Conservation (phyloP, 64 coral and sea anemone species). For the Pachyseris speciosa region DNA sequence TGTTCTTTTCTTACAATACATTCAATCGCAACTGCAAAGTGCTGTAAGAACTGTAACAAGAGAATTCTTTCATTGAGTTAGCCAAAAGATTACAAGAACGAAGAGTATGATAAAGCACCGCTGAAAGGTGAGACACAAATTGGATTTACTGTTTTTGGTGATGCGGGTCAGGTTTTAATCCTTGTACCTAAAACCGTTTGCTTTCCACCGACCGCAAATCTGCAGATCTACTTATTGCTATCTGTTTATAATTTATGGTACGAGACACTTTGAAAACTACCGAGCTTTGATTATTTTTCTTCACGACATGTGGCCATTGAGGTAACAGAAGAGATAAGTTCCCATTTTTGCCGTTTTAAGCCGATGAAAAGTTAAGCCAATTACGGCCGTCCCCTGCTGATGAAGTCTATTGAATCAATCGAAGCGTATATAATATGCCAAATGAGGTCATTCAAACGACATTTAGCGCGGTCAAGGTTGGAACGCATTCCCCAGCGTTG, state of each 20-base stretch:
- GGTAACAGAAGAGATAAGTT: slow-evolving; percentile 15
- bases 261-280: background rate
- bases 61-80: too few relatives aligned
- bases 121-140: background rate
- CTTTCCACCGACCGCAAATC: background rate
- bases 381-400: background rate
- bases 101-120: background rate
- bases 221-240: background rate
- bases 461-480: background rate
- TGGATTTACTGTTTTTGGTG: background rate
- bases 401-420: background rate
- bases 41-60: too few relatives aligned
- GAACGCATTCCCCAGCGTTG: background rate
- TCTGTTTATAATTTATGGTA: background rate
- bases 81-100: too few relatives aligned
- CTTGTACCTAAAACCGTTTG: background rate
- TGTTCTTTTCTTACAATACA: too few relatives aligned
- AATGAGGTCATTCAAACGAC: slow-evolving; percentile 8
- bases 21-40: too few relatives aligned
- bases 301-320: background rate
- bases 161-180: background rate
- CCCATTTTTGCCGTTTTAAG: slow-evolving; percentile 28
- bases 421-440: background rate
- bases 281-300: background rate
- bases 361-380: slow-evolving; percentile 27